Evolutionary conservation across 1,140 invertebrate genomes (phyloP).

Genomic region (Zaprionus lachaisei): DNA sequence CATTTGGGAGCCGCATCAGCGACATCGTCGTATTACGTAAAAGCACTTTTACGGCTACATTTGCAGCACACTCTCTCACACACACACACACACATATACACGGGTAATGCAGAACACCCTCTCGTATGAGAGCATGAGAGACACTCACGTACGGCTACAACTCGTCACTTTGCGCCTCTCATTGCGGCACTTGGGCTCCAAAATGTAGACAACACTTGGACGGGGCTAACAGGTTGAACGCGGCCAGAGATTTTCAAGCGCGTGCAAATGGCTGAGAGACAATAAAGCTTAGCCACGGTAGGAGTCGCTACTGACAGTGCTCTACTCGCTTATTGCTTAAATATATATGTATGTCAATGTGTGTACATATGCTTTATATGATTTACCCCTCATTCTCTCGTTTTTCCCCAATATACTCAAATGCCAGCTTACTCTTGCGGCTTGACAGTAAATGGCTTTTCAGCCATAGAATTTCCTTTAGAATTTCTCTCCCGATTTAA

Average conservation of each 20-base stretch:
- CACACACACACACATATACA: slow-evolving; percentile 26
- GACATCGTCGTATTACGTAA: slow-evolving; percentile 73
- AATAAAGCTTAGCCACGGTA: slow-evolving; percentile 67
- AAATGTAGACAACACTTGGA: slow-evolving; percentile 44
- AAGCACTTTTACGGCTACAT: slow-evolving; percentile 79
- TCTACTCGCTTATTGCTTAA: slow-evolving; percentile 21
- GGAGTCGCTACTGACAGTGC: slow-evolving; percentile 4
- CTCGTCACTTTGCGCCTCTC: slow-evolving; percentile 33
- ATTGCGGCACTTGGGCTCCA: slow-evolving; percentile 35
- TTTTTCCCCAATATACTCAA: slow-evolving; percentile 67
- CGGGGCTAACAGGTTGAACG: slow-evolving; percentile 71
- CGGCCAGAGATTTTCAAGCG: slow-evolving; percentile 67
- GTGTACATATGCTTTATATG: not conserved
- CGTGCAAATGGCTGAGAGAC: slow-evolving; percentile 65
- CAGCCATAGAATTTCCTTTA: slow-evolving; percentile 53
- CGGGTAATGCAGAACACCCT: slow-evolving; percentile 19
- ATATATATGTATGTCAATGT: slow-evolving; percentile 5
- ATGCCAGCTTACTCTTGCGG: slow-evolving; percentile 63
- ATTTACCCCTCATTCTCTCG: slow-evolving; percentile 4
- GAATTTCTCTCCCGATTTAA: not conserved
- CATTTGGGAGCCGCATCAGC: slow-evolving; percentile 66
- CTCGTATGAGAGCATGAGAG: slow-evolving; percentile 21
- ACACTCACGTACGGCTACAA: slow-evolving; percentile 35
- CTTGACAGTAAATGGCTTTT: slow-evolving; percentile 71
- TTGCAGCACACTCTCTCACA: slow-evolving; percentile 29